Evolutionary conservation across 2,888 invertebrate species (phyloP).

Genomic region (Hypena proboscidalis): DNA sequence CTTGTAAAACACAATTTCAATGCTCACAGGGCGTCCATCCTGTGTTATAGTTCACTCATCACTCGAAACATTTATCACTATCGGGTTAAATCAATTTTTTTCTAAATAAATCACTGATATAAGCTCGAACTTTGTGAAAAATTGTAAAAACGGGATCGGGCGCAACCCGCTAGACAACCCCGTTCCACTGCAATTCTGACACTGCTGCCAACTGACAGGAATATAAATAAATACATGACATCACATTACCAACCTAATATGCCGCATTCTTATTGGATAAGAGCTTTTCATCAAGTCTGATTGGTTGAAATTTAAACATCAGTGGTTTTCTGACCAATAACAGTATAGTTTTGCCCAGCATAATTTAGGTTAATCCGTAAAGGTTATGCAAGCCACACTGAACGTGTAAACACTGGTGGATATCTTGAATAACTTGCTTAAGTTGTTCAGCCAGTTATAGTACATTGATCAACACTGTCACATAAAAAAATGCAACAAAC

Average conservation of each 20-base stretch:
- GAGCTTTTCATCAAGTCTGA: neutral
- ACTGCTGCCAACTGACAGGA: slow-evolving; percentile 63
- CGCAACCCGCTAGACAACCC: slow-evolving; percentile 60
- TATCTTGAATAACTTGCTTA: too few species aligned
- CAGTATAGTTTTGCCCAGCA: neutral
- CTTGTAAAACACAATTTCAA: slow-evolving; percentile 62
- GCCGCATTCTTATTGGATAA: slow-evolving; percentile 23
- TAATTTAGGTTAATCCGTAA: neutral
- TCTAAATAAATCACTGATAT: slow-evolving; percentile 65
- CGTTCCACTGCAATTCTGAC: slow-evolving; percentile 57
- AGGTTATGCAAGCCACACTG: too few species aligned
- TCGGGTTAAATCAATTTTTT: slow-evolving; percentile 51
- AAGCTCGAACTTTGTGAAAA: slow-evolving; percentile 63
- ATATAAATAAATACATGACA: slow-evolving; percentile 67
- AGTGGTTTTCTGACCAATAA: slow-evolving; percentile 12
- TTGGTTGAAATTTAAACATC: slow-evolving; percentile 20
- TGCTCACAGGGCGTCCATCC: slow-evolving; percentile 45
- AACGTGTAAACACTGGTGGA: too few species aligned
- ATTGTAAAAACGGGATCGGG: slow-evolving; percentile 55
- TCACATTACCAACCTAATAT: slow-evolving; percentile 35
- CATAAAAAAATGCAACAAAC: too few species aligned
- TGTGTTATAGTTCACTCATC: slow-evolving; percentile 23
- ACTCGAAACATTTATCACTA: slow-evolving; percentile 50
- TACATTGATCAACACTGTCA: too few species aligned
- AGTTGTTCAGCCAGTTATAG: too few species aligned